Percentiles rank a stretch among this genome's conserved stretches.
phyloP scores from a whole-genome alignment of 2,797 vertebrate species.

The Agapornis canus region DNA sequence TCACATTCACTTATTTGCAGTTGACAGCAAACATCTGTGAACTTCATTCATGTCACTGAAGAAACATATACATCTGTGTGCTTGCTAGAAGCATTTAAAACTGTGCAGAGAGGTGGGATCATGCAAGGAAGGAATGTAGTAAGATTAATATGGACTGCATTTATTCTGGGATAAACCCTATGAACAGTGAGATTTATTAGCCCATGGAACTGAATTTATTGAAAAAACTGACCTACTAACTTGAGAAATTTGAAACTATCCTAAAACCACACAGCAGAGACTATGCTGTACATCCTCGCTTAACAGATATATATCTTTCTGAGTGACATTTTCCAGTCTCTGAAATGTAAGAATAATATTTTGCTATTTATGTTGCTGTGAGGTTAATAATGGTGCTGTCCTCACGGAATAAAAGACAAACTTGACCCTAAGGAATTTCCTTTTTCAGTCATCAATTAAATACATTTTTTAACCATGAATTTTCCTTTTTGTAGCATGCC shows the following conservation, averaged over 20 bases:
- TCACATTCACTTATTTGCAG: rapidly evolving
- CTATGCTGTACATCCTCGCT: background rate
- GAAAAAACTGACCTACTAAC: background rate
- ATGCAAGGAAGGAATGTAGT: background rate
- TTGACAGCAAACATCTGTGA: background rate
- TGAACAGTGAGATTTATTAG: background rate
- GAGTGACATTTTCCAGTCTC: background rate
- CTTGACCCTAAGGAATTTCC: background rate
- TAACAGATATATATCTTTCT: background rate
- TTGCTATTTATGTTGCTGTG: background rate
- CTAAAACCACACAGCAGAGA: background rate
- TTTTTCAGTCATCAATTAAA: background rate
- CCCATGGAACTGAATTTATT: background rate
- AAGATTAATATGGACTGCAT: background rate
- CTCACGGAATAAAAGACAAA: background rate
- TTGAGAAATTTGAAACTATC: background rate
- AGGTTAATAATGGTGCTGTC: background rate
- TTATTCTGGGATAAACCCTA: background rate
- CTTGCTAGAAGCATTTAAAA: background rate
- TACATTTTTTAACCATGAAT: background rate
- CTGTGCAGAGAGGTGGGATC: background rate
- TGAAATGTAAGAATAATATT: background rate
- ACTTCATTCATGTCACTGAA: background rate
- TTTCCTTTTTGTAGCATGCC: background rate
- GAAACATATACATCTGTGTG: background rate